Conservation (phyloP, 1,140 invertebrate species). For the Drosophila asahinai region DNA sequence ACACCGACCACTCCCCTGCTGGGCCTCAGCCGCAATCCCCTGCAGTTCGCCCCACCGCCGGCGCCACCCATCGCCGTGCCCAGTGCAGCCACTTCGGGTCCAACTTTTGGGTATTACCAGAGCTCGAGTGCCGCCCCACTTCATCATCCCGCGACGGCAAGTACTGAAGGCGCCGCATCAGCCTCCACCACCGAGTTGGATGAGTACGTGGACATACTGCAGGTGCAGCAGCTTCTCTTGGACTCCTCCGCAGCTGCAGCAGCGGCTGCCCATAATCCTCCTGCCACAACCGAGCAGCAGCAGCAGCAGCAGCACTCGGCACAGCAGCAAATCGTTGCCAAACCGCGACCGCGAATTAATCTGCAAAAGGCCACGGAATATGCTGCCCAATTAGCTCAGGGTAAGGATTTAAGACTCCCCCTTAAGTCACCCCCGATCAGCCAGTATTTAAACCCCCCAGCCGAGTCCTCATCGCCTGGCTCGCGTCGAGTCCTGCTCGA, state of each 20-base stretch:
- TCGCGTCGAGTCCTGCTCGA: constrained; percentile 83
- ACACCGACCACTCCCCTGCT: constrained; percentile 74
- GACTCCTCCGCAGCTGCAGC: constrained; percentile 81
- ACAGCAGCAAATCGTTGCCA: constrained; percentile 60
- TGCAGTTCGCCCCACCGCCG: constrained; percentile 70
- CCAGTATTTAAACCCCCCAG: constrained; percentile 23
- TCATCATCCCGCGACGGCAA: constrained; percentile 8
- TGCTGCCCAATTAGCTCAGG: constrained; percentile 78
- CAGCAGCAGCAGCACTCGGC: constrained; percentile 31
- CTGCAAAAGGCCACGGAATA: constrained; percentile 83
- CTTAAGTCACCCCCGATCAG: constrained; percentile 9
- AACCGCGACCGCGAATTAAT: constrained; percentile 79
- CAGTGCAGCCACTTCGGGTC: constrained; percentile 19
- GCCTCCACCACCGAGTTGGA: constrained; percentile 69
- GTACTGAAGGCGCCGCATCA: constrained; percentile 2
- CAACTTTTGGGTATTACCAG: constrained; percentile 65
- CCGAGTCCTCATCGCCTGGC: constrained; percentile 56
- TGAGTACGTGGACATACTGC: constrained; percentile 86
- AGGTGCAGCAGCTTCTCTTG: constrained; percentile 86
- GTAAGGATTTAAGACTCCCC: constrained; percentile 36
- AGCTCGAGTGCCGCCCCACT: constrained; percentile 16
- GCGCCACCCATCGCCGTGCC: constrained; percentile 50
- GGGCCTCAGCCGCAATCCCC: constrained; percentile 66
- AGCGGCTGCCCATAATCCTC: constrained; percentile 42
- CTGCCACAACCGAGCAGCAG: constrained; percentile 30